Conservation (phyloP, 2,113 vertebrate species). For the Rattus rattus region DNA sequence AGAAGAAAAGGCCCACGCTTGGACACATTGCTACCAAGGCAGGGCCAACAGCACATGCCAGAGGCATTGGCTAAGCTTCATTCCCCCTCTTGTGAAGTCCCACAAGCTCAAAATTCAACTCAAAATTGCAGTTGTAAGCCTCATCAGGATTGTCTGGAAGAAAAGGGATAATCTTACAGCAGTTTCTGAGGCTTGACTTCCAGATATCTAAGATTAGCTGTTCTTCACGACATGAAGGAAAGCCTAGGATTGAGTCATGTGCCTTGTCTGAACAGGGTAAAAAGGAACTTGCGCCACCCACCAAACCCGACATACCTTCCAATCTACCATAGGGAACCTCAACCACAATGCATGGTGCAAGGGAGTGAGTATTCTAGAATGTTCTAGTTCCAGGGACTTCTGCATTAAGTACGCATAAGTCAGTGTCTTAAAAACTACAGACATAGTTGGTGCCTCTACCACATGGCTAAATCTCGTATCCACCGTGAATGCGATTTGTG, state of each 20-base stretch:
- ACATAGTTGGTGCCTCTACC: background rate
- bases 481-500: background rate
- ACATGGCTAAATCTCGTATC: background rate
- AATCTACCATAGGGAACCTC: background rate
- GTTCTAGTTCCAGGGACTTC: background rate
- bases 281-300: background rate
- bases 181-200: background rate
- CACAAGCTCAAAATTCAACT: conserved; percentile 1
- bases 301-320: background rate
- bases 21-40: background rate
- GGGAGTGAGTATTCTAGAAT: background rate
- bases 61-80: background rate
- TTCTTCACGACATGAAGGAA: background rate
- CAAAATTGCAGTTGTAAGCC: background rate
- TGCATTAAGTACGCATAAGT: background rate
- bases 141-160: background rate
- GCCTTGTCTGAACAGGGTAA: background rate
- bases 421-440: background rate
- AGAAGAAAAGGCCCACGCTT: background rate
- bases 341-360: background rate
- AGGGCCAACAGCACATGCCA: background rate
- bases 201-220: background rate
- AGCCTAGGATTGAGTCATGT: background rate
- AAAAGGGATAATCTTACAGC: background rate
- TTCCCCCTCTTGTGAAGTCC: background rate